Evolutionary conservation across 2,888 invertebrate species (phyloP), one percentile per base, ranked within the genome.

Genomic region (Nomada goodeniana): DNA sequence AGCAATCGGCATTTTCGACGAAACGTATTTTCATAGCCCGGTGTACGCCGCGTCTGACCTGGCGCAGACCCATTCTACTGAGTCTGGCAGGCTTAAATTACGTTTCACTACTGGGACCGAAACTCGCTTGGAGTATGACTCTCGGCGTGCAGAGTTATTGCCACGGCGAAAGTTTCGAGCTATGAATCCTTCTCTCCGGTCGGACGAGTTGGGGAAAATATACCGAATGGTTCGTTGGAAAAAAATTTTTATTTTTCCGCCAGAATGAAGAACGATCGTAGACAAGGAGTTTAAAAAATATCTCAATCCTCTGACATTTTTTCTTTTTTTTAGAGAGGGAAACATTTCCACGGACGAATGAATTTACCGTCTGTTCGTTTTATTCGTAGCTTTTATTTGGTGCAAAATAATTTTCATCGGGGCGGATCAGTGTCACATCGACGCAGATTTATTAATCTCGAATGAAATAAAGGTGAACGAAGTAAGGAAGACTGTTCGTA

Each of bases 81-180:
- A 47, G 47, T 23, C 63, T 55, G 80, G 26, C 80, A 44, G n/a
- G 29, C 23, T 65, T 55, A 57, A 76, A 68, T 64, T 76, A 69
- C 65, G 67, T 59, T 59, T 53, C 60, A 64, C 80, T 64, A 80
- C 82, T 80, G 60, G 64, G 67, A 80, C 75, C 65, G 20, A 70
- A 50, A n/a, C 59, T 23, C 57, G 18, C 2, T 52, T n/a, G 10
- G 50, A 50, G 47, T 63, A 15, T 15, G 26, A 18, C 59, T 23
- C 47, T 53, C 11, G n/a, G 15, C 36, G 13, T n/a, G 44, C 47
- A 69, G 18, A 70, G 55, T 74, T 81, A 81, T 79, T 69, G 50
- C 79, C 20, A 26, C 50, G 42, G 13, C 47, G 72, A 64, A 74
- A 81, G 42, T 67, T 67, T 50, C 69, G 10, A 18, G 79, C 67